Percentiles rank a stretch among this genome's conserved stretches.
phyloP scores from a whole-genome alignment of 2,888 invertebrate species.

The Caradrina clavipalpis region DNA sequence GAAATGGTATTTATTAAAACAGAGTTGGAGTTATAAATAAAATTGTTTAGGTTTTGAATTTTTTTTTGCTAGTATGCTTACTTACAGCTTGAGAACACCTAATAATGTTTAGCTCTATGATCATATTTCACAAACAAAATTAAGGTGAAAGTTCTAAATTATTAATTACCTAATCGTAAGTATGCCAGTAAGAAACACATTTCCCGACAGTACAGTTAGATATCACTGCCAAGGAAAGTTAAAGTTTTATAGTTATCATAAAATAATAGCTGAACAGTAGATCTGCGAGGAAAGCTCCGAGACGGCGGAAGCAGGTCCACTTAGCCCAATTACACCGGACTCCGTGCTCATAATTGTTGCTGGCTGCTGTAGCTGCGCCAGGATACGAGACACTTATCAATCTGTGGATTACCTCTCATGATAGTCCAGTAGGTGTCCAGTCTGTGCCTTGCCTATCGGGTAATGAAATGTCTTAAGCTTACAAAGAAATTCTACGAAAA shows the following conservation, averaged over 20 bases:
- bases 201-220: constrained; percentile 21
- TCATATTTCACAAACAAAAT: background rate
- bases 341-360: constrained; percentile 64
- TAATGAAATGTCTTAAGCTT: constrained; percentile 2
- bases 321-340: constrained; percentile 75
- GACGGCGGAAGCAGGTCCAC: constrained; percentile 74
- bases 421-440: constrained; percentile 24
- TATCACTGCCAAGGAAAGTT: constrained; percentile 5
- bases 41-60: background rate
- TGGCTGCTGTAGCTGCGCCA: constrained; percentile 46
- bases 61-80: too few species aligned
- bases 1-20: too few species aligned
- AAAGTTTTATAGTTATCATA: constrained; percentile 40
- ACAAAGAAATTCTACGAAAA: too few species aligned
- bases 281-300: constrained; percentile 60
- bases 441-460: background rate
- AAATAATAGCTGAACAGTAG: constrained; percentile 54
- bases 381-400: constrained; percentile 54
- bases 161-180: background rate
- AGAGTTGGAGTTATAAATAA: background rate
- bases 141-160: background rate
- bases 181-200: background rate
- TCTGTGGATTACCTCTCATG: constrained; percentile 47
- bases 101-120: background rate
- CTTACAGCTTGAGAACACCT: background rate